phyloP scores from a whole-genome alignment of 2,797 vertebrate genomes.

The Macropus fuliginosus region DNA sequence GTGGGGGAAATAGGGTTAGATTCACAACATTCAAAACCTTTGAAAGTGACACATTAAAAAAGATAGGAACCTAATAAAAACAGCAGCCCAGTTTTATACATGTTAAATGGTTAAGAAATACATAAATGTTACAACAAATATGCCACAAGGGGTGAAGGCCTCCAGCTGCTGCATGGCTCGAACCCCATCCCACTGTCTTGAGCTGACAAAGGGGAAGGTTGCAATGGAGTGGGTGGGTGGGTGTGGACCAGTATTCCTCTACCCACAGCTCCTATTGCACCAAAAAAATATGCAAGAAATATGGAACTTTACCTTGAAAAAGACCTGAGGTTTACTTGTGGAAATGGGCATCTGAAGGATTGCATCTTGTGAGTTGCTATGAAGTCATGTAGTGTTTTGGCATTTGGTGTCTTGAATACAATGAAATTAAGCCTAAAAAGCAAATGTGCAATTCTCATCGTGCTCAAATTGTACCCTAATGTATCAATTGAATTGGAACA shows the following conservation, averaged over 20 bases:
- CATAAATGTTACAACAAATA: not conserved
- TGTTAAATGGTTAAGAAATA: not conserved
- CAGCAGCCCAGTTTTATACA: not conserved
- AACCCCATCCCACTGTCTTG: not conserved
- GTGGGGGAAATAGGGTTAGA: not conserved
- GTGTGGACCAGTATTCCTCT: not conserved
- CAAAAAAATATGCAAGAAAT: not conserved
- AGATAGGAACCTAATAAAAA: not conserved
- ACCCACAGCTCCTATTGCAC: not conserved
- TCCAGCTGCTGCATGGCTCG: not conserved
- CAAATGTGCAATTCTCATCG: not conserved
- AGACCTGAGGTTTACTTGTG: not conserved
- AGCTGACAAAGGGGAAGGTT: not conserved
- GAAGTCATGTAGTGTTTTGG: not conserved
- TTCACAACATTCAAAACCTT: not conserved
- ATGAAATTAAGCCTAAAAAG: not conserved
- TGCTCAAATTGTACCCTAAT: not conserved
- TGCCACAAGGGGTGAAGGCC: not conserved
- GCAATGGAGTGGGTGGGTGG: not conserved
- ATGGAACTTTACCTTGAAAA: not conserved
- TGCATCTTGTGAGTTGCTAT: not conserved
- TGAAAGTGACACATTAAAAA: not conserved
- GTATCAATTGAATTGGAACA: not conserved
- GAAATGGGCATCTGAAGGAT: not conserved
- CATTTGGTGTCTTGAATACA: not conserved